These are phyloP conservation scores for Neocrepidodera transversa DNA, from an alignment of 2,888 invertebrate species.

Conservation along the genomic window DNA sequence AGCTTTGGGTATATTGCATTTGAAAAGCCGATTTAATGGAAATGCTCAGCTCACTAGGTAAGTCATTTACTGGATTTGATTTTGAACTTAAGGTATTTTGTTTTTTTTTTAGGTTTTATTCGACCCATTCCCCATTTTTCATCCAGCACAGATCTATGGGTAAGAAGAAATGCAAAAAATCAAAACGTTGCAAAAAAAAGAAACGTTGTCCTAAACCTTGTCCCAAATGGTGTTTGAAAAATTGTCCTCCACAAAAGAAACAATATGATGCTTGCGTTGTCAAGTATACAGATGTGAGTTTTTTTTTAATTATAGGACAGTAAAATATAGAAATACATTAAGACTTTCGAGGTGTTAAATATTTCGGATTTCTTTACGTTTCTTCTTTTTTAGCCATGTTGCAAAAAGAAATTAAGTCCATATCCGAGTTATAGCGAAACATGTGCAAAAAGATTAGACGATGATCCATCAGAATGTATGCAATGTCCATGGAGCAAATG, in stretches of 20 bases:
- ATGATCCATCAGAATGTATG: slow-evolving; percentile 47
- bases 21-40: too few species aligned
- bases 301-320: background rate
- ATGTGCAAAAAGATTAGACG: slow-evolving; percentile 44
- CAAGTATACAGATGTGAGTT: slow-evolving; percentile 16
- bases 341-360: background rate
- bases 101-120: background rate
- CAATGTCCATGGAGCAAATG: slow-evolving; percentile 48
- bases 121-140: background rate
- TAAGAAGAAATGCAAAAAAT: background rate
- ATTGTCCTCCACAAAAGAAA: slow-evolving; percentile 1
- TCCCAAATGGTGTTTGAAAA: slow-evolving; percentile 8
- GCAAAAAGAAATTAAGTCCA: slow-evolving; percentile 46
- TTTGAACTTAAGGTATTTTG: too few species aligned
- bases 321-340: background rate
- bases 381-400: slow-evolving; percentile 34
- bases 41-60: too few species aligned
- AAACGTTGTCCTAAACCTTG: slow-evolving; percentile 8
- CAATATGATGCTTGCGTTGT: slow-evolving; percentile 7
- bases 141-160: background rate
- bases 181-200: slow-evolving; percentile 2
- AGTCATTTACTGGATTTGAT: too few species aligned
- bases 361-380: background rate
- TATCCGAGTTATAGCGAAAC: slow-evolving; percentile 50
- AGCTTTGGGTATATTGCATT: too few species aligned